phyloP scores from a whole-genome alignment of 2,113 vertebrate species.

The Phocoena sinus region DNA sequence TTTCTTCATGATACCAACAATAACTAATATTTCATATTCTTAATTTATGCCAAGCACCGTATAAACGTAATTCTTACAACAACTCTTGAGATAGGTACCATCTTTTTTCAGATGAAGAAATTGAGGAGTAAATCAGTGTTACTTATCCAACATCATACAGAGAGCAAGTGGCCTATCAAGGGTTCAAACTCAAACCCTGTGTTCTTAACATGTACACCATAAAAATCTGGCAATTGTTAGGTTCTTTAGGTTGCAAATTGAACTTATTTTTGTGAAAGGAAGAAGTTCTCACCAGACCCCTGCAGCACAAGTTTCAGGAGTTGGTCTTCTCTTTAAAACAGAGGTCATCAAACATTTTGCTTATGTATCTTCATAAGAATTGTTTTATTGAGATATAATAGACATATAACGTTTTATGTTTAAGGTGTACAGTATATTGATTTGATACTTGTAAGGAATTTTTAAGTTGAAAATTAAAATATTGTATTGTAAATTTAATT shows the following conservation, averaged over 20 bases:
- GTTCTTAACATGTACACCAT: not conserved
- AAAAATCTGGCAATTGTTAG: not conserved
- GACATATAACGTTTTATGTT: not conserved
- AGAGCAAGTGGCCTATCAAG: not conserved
- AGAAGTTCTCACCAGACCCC: not conserved
- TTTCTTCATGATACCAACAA: not conserved
- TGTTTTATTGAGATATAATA: not conserved
- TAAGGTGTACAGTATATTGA: not conserved
- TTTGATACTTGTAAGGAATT: not conserved
- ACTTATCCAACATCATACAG: not conserved
- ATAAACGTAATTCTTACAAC: not conserved
- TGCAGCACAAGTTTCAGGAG: not conserved
- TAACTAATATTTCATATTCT: not conserved
- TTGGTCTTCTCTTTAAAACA: not conserved
- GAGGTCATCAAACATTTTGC: not conserved
- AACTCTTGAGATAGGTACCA: not conserved
- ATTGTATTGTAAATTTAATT: not conserved
- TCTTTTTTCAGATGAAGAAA: conserved; percentile 1
- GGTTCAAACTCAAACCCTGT: not conserved
- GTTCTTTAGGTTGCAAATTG: not conserved
- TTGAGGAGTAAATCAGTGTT: not conserved
- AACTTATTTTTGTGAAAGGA: not conserved
- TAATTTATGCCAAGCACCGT: not conserved
- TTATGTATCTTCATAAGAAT: not conserved
- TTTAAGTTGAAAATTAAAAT: not conserved